Conservation (phyloP, 2,113 vertebrate species). For the Neotragus moschatus region DNA sequence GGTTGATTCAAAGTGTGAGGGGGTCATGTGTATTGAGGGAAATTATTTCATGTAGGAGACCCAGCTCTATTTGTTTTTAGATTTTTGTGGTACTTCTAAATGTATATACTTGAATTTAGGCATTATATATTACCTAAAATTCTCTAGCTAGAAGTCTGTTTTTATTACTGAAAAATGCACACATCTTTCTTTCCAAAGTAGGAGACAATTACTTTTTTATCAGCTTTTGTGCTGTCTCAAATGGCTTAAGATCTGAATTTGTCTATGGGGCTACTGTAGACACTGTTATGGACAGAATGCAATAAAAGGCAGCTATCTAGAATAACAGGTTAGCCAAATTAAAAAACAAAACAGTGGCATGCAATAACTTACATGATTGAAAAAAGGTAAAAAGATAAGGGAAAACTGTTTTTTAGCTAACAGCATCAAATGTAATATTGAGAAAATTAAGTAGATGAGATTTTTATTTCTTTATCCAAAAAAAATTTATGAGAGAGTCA, state of each 20-base stretch:
- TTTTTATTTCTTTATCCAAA: constrained; percentile 23
- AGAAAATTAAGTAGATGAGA: neutral
- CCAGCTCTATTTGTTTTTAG: neutral
- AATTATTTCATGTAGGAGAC: neutral
- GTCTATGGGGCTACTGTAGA: neutral
- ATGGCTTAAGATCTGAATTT: neutral
- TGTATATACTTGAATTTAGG: neutral
- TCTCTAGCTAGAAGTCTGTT: neutral
- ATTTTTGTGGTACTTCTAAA: neutral
- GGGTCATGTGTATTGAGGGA: neutral
- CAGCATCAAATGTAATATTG: neutral
- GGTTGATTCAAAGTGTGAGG: neutral
- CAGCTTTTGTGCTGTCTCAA: neutral
- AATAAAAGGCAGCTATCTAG: neutral
- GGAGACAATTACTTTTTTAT: neutral
- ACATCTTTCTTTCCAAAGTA: neutral
- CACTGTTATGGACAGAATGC: neutral
- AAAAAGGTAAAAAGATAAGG: neutral
- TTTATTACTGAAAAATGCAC: neutral
- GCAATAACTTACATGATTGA: neutral
- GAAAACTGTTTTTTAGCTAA: neutral
- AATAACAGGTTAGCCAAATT: neutral
- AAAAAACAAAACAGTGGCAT: neutral
- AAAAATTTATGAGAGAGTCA: neutral
- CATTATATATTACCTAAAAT: neutral